These are phyloP conservation scores for Speoplatyrhinus poulsoni DNA, from an alignment of 2,113 vertebrate species.

Conservation along the genomic window DNA sequence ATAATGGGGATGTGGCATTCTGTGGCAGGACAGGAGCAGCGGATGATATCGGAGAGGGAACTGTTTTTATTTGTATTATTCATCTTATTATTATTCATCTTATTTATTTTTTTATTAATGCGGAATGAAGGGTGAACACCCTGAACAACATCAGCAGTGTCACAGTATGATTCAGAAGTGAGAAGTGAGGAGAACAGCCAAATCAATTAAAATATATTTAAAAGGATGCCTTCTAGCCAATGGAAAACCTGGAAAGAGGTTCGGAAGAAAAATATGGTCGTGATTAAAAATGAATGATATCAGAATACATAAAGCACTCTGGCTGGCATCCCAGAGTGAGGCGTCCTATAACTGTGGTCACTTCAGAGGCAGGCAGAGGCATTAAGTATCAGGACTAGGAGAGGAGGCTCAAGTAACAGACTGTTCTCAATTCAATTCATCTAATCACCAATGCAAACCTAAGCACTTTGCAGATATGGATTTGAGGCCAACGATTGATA, in stretches of 20 bases:
- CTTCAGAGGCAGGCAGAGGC: conserved; percentile 65
- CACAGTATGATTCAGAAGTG: conserved; percentile 31
- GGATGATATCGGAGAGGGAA: conserved; percentile 9
- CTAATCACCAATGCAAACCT: conserved; percentile 75
- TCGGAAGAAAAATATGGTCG: conserved; percentile 68
- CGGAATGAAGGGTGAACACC: conserved; percentile 12
- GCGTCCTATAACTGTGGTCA: conserved; percentile 75
- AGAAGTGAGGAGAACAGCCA: conserved; percentile 45
- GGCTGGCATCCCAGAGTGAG: conserved; percentile 64
- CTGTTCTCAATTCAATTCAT: conserved; percentile 72
- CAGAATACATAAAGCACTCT: conserved; percentile 74
- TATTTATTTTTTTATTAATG: conserved; percentile 19
- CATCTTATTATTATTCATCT: no score
- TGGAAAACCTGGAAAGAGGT: conserved; percentile 48
- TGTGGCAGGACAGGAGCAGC: conserved; percentile 18
- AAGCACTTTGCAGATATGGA: conserved; percentile 76
- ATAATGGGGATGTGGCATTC: conserved; percentile 29
- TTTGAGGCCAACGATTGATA: conserved; percentile 74
- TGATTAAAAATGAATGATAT: conserved; percentile 79
- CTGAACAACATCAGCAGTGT: conserved; percentile 27
- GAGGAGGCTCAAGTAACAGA: conserved; percentile 71
- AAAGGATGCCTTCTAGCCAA: conserved; percentile 47
- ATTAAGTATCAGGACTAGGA: conserved; percentile 69
- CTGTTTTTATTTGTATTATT: neutral
- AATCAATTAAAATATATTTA: conserved; percentile 59